Evolutionary conservation across 2,113 vertebrate genomes (phyloP).

Genomic region (Eptesicus fuscus): DNA sequence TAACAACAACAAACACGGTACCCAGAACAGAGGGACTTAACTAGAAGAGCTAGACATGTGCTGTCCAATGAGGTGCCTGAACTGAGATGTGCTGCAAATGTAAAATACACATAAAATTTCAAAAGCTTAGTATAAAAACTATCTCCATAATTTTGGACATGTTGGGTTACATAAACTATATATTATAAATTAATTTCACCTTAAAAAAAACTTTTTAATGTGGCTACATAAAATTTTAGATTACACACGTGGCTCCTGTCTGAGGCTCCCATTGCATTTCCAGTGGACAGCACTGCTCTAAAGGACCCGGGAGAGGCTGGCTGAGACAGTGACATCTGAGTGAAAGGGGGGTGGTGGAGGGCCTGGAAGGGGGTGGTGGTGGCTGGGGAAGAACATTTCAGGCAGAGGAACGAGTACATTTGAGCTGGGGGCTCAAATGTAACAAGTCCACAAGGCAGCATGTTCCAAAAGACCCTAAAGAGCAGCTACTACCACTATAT

Average conservation of each 20-base stretch:
- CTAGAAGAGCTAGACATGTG: rapidly evolving
- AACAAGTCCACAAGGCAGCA: neutral
- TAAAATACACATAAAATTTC: neutral
- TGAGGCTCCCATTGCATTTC: neutral
- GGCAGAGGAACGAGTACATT: rapidly evolving
- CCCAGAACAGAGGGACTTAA: neutral
- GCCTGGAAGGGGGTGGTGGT: neutral
- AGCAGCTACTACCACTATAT: neutral
- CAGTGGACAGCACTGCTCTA: neutral
- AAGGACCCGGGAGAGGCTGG: neutral
- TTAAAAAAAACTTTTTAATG: neutral
- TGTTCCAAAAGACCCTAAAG: neutral
- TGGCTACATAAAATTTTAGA: neutral
- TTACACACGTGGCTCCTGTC: neutral
- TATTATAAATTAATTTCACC: neutral
- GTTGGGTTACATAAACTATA: neutral
- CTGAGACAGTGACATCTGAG: neutral
- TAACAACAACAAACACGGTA: too few species aligned
- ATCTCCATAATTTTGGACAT: neutral
- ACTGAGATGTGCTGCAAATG: neutral
- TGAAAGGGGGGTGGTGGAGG: neutral
- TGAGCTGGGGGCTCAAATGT: neutral
- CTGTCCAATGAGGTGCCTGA: neutral
- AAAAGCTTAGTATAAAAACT: neutral
- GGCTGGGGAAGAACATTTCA: neutral